These are phyloP conservation scores for Hoplodrina blanda DNA, from an alignment of 2,888 invertebrate genomes.

Conservation along the genomic window DNA sequence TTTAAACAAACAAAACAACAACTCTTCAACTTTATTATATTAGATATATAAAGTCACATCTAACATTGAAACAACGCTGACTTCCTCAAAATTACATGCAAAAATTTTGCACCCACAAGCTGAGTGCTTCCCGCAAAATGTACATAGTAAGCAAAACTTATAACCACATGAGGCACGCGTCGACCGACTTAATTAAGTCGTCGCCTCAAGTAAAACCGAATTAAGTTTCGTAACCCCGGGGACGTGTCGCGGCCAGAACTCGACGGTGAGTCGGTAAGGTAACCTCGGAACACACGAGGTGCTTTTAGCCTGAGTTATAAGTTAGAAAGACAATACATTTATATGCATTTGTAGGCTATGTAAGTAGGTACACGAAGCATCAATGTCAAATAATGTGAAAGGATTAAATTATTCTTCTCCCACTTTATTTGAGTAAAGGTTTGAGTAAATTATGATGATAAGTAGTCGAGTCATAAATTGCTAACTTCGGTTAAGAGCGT, in stretches of 20 bases:
- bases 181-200: constrained; percentile 79
- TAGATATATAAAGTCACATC: not conserved
- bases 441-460: too few species aligned
- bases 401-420: too few species aligned
- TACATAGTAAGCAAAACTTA: constrained; percentile 46
- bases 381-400: not conserved
- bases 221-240: constrained; percentile 77
- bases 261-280: constrained; percentile 40
- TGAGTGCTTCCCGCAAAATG: constrained; percentile 31
- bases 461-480: too few species aligned
- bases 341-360: not conserved
- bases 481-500: too few species aligned
- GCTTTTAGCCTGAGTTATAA: constrained; percentile 7
- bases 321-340: constrained; percentile 7
- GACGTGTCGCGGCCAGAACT: constrained; percentile 64
- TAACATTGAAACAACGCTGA: not conserved
- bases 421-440: too few species aligned
- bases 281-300: constrained; percentile 43
- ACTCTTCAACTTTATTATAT: too few species aligned
- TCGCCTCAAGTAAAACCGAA: constrained; percentile 78
- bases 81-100: constrained; percentile 5
- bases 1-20: too few species aligned
- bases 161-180: constrained; percentile 51
- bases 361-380: not conserved
- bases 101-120: constrained; percentile 12